These are phyloP conservation scores for Enteromius viviparus DNA, from an alignment of 2,797 vertebrate species.

Conservation along the genomic window DNA sequence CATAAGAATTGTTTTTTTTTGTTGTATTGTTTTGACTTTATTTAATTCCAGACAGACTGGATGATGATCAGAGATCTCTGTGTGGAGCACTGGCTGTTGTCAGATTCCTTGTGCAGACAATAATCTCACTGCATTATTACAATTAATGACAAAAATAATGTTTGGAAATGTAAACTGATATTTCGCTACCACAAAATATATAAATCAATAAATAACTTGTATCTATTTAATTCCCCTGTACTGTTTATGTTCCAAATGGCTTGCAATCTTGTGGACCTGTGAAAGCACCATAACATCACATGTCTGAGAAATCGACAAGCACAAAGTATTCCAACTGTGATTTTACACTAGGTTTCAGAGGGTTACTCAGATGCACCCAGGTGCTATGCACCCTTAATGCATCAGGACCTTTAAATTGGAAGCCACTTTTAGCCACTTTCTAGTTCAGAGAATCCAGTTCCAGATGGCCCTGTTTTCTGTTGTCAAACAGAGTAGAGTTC, in stretches of 20 bases:
- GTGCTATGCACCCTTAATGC: background rate
- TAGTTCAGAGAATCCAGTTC: slow-evolving; percentile 8
- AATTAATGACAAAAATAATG: too few species aligned
- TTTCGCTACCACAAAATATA: too few species aligned
- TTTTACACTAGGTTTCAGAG: background rate
- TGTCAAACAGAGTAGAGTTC: slow-evolving; percentile 27
- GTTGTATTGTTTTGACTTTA: too few species aligned
- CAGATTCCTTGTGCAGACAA: too few species aligned
- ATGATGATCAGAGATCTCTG: too few species aligned
- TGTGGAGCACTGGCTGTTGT: too few species aligned
- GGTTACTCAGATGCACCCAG: background rate
- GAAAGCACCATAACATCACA: background rate
- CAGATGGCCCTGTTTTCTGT: slow-evolving; percentile 12
- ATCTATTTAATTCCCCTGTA: too few species aligned
- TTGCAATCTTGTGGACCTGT: background rate
- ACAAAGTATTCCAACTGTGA: background rate
- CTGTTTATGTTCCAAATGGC: background rate
- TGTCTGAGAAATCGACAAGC: background rate
- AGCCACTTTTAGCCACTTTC: slow-evolving; percentile 23
- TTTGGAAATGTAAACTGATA: too few species aligned
- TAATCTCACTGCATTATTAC: too few species aligned
- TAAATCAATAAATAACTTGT: too few species aligned
- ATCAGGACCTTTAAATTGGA: background rate
- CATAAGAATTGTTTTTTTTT: background rate
- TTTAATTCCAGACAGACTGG: too few species aligned